Conservation (phyloP, 2,113 vertebrate genomes). For the Arizona elegans region DNA sequence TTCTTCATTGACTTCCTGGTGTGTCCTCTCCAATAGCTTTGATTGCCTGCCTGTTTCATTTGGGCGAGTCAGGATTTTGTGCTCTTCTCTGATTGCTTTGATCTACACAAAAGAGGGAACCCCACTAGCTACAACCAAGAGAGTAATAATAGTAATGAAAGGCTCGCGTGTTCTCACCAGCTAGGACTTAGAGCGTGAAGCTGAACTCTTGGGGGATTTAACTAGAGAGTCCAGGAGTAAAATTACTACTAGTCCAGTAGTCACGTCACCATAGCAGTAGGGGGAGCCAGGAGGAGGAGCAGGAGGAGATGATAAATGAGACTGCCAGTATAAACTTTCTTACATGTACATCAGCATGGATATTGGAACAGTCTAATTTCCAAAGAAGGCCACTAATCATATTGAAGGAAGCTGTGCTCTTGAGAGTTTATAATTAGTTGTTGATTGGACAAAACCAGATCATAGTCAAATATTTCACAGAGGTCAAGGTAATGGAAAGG, state of each 20-base stretch:
- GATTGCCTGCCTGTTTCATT: slow-evolving; percentile 59
- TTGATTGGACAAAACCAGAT: fast-evolving
- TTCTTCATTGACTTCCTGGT: slow-evolving; percentile 42
- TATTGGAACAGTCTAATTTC: background rate
- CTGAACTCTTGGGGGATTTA: fast-evolving
- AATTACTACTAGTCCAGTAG: background rate
- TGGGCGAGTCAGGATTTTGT: slow-evolving; percentile 46
- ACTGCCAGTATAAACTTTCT: background rate
- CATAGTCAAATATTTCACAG: background rate
- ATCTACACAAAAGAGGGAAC: background rate
- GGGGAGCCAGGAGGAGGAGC: too few species aligned
- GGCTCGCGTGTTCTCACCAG: background rate
- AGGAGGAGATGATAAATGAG: background rate
- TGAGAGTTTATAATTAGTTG: fast-evolving
- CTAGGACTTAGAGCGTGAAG: background rate
- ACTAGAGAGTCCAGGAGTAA: background rate
- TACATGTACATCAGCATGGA: background rate
- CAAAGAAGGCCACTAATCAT: background rate
- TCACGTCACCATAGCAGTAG: background rate
- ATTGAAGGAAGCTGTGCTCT: background rate
- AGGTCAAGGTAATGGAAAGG: background rate
- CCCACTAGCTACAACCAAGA: slow-evolving; percentile 29
- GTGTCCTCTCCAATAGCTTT: slow-evolving; percentile 58
- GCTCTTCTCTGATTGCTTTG: slow-evolving; percentile 56
- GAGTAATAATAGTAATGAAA: slow-evolving; percentile 28